Conservation (phyloP, 2,797 vertebrate species). For the Threskiornis aethiopicus region DNA sequence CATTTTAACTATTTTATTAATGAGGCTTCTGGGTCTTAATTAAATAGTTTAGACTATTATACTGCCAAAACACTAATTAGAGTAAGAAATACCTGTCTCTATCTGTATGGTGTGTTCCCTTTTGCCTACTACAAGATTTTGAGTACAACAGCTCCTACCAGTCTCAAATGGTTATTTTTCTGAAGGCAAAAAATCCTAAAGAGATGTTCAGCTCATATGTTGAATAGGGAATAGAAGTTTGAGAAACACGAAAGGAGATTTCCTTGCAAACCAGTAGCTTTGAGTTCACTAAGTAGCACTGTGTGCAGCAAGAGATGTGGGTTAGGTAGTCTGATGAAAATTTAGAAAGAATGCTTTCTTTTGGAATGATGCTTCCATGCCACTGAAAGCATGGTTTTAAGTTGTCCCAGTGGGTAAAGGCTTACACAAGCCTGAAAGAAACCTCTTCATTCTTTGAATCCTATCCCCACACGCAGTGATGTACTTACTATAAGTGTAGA, state of each 20-base stretch:
- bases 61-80: not conserved
- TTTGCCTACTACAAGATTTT: not conserved
- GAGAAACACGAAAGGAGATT: not conserved
- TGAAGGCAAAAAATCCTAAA: not conserved
- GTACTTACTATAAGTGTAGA: not conserved
- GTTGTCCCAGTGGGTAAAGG: not conserved
- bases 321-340: not conserved
- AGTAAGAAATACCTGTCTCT: not conserved
- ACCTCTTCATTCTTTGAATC: not conserved
- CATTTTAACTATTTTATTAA: not conserved
- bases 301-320: not conserved
- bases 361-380: not conserved
- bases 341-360: not conserved
- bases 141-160: not conserved
- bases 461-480: not conserved
- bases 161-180: not conserved
- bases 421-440: not conserved
- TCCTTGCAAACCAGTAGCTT: not conserved
- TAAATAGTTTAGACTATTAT: not conserved
- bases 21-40: not conserved
- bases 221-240: not conserved
- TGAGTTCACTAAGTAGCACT: not conserved
- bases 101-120: not conserved
- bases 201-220: not conserved
- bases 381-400: not conserved